A percentile compares a stretch with the other conserved stretches of the same genome.
Conservation (phyloP, 2,113 vertebrate species). For the Semnornis frantzii region DNA sequence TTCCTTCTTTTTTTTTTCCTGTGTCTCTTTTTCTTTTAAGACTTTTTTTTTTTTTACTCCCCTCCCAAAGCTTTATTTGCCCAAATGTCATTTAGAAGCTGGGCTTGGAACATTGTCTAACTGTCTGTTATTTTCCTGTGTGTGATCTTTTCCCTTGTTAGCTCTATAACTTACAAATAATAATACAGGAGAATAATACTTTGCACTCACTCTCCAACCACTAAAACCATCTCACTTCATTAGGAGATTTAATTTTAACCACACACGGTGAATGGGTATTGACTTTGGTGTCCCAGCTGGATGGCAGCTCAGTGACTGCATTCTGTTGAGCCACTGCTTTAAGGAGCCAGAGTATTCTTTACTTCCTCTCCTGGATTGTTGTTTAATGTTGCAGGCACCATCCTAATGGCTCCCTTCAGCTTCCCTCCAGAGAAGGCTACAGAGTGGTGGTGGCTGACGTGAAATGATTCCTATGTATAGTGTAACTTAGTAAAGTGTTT, state of each 20-base stretch:
- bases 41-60: not conserved
- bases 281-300: conserved; percentile 65
- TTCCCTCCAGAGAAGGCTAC: conserved; percentile 49
- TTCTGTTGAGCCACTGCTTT: conserved; percentile 49
- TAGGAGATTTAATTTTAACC: conserved; percentile 68
- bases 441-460: conserved; percentile 21
- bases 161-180: conserved; percentile 59
- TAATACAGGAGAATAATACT: conserved; percentile 58
- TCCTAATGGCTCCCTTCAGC: conserved; percentile 67
- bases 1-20: no score
- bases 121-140: conserved; percentile 47
- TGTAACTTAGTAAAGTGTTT: conserved; percentile 69
- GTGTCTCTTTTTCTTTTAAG: not conserved
- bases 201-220: conserved; percentile 57
- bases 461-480: conserved; percentile 51
- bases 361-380: conserved; percentile 63
- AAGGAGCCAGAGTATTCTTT: conserved; percentile 58
- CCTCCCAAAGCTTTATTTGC: conserved; percentile 9
- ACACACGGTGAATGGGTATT: conserved; percentile 58
- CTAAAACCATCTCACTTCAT: conserved; percentile 67
- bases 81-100: conserved; percentile 24
- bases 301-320: conserved; percentile 53
- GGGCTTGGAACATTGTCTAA: conserved; percentile 36
- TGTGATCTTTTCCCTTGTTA: conserved; percentile 62
- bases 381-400: conserved; percentile 70